Conservation (phyloP, 2,797 vertebrate species). For the Chelmon rostratus region DNA sequence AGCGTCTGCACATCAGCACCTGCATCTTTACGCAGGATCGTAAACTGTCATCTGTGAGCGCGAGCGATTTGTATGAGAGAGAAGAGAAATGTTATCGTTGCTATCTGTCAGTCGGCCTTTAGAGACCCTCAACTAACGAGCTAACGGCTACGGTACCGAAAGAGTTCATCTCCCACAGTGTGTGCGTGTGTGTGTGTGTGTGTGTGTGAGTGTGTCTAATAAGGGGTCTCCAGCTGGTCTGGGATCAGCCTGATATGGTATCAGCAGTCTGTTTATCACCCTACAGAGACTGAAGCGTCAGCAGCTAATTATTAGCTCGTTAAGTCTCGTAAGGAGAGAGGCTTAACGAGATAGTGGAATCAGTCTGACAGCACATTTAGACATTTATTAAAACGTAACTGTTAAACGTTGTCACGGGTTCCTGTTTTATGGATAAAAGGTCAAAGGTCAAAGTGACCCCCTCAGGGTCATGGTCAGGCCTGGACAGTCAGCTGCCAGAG, state of each 20-base stretch:
- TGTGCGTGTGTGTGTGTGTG: conserved; percentile 21
- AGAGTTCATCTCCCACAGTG: too few species aligned
- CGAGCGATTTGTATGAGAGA: too few species aligned
- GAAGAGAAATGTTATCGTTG: too few species aligned
- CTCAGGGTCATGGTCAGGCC: too few species aligned
- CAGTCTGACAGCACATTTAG: neutral
- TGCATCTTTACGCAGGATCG: too few species aligned
- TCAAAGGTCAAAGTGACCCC: conserved; percentile 1
- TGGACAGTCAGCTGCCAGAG: too few species aligned
- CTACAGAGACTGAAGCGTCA: conserved; percentile 24
- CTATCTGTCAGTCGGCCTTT: too few species aligned
- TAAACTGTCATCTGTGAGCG: too few species aligned
- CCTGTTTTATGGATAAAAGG: conserved; percentile 12
- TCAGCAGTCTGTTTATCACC: conserved; percentile 55
- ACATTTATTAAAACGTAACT: neutral
- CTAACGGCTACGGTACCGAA: too few species aligned
- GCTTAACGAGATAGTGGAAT: conserved; percentile 40
- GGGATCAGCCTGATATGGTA: conserved; percentile 46
- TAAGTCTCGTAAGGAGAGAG: conserved; percentile 38
- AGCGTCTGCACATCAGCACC: too few species aligned
- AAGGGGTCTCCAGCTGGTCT: conserved; percentile 35
- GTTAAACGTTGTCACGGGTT: neutral
- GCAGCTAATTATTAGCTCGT: conserved; percentile 50
- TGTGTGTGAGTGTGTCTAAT: conserved; percentile 10
- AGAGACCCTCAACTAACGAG: too few species aligned